Percentiles rank a stretch among this genome's conserved stretches.
These are phyloP conservation scores for Archips xylosteana DNA, from an alignment of 2,888 invertebrate species.

Conservation along the genomic window DNA sequence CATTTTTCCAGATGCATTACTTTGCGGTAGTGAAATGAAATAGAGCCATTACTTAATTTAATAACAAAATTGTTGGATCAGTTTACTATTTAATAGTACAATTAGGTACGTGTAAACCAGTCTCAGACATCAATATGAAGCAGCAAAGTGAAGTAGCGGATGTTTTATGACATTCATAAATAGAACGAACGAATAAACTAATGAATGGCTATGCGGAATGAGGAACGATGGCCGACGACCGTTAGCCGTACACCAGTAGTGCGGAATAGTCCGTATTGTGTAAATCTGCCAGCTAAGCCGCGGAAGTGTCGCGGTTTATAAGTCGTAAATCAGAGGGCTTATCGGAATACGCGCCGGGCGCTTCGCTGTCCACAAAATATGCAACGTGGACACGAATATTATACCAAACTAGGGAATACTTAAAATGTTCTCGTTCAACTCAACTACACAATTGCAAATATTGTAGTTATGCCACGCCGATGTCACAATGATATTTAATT, in stretches of 20 bases:
- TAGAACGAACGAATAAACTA: conserved; percentile 63
- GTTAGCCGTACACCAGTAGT: conserved; percentile 45
- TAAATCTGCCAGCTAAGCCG: conserved; percentile 68
- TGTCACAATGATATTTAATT: background rate
- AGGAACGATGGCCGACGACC: conserved; percentile 49
- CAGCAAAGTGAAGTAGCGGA: conserved; percentile 45
- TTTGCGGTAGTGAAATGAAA: conserved; percentile 10
- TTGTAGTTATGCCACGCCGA: background rate
- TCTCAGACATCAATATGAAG: conserved; percentile 42
- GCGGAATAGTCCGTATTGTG: conserved; percentile 50
- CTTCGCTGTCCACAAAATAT: conserved; percentile 66
- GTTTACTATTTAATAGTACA: conserved; percentile 15
- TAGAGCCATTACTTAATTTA: conserved; percentile 5
- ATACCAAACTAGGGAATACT: conserved; percentile 25
- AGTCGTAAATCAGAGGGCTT: conserved; percentile 79
- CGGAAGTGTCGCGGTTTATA: conserved; percentile 77
- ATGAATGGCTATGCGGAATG: conserved; percentile 52
- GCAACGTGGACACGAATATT: conserved; percentile 61
- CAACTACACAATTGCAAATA: background rate
- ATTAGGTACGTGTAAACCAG: conserved; percentile 36
- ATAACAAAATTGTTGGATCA: background rate
- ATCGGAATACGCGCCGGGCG: conserved; percentile 70
- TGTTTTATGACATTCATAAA: conserved; percentile 67
- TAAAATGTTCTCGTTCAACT: conserved; percentile 16
- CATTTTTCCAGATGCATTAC: background rate